These are phyloP conservation scores for Neocrepidodera transversa DNA, from an alignment of 2,888 invertebrate species.

Conservation along the genomic window DNA sequence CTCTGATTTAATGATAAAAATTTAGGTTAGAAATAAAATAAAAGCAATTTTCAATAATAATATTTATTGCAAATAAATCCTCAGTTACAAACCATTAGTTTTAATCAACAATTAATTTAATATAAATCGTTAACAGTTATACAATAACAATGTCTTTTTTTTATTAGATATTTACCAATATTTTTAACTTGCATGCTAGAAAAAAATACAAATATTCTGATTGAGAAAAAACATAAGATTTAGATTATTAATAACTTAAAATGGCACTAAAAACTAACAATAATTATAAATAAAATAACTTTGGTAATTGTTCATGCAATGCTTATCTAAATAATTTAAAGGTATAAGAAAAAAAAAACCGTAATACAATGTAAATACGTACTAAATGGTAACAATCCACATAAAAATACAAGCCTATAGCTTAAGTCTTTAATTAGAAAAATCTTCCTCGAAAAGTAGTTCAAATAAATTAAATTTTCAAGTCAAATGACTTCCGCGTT, in stretches of 20 bases:
- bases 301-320: slow-evolving; percentile 8
- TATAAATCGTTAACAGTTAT: neutral
- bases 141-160: neutral
- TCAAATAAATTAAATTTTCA: no score
- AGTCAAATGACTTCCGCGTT: no score
- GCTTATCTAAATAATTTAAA: slow-evolving; percentile 1
- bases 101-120: slow-evolving; percentile 2
- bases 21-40: no score
- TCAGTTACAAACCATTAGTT: neutral
- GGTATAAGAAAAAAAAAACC: neutral
- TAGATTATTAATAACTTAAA: neutral
- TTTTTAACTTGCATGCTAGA: no score
- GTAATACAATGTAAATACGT: neutral
- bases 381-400: slow-evolving; percentile 15
- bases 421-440: neutral
- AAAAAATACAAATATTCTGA: no score
- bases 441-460: neutral
- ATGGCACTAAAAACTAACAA: neutral
- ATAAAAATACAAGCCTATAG: neutral
- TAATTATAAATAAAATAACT: slow-evolving; percentile 5
- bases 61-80: neutral
- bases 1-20: no score
- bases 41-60: neutral
- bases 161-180: no score
- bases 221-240: no score